Evolutionary conservation across 2,797 vertebrate genomes (phyloP).

Genomic region (Pachyuromys duprasi): DNA sequence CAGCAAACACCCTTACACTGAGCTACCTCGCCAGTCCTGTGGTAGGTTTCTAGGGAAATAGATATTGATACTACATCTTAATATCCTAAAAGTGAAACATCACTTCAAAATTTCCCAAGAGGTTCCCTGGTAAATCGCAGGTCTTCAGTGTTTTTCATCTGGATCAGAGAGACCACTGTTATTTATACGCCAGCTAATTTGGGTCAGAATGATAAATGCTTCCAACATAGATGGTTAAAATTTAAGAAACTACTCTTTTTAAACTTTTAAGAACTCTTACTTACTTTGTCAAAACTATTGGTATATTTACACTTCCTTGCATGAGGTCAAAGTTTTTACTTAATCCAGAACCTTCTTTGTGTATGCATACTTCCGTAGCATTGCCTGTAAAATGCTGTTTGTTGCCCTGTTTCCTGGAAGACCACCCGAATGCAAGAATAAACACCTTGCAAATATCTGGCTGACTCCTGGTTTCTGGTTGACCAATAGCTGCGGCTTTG

Average conservation of each 20-base stretch:
- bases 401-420: slow-evolving; percentile 80
- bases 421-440: slow-evolving; percentile 80
- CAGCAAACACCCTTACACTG: neutral
- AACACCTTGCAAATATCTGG: slow-evolving; percentile 76
- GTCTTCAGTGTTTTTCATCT: neutral
- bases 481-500: slow-evolving; percentile 68
- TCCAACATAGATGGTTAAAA: neutral
- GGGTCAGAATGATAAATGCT: slow-evolving; percentile 15
- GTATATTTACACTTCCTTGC: slow-evolving; percentile 37
- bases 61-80: neutral
- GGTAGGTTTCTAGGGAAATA: neutral
- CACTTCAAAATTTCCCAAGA: neutral
- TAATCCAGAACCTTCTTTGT: slow-evolving; percentile 68
- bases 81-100: neutral
- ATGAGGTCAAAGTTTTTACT: slow-evolving; percentile 64
- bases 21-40: neutral
- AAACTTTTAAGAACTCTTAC: slow-evolving; percentile 39
- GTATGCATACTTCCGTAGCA: slow-evolving; percentile 73
- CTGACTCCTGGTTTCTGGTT: slow-evolving; percentile 70
- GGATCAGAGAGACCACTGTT: neutral
- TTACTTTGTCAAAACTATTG: slow-evolving; percentile 46
- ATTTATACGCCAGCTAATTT: slow-evolving; percentile 14
- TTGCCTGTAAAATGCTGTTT: slow-evolving; percentile 77
- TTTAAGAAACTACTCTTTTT: neutral
- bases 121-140: neutral